A percentile compares a stretch with the other conserved stretches of the same genome.
phyloP scores from a whole-genome alignment of 2,797 vertebrate species.

The Gallinago nigripennis region DNA sequence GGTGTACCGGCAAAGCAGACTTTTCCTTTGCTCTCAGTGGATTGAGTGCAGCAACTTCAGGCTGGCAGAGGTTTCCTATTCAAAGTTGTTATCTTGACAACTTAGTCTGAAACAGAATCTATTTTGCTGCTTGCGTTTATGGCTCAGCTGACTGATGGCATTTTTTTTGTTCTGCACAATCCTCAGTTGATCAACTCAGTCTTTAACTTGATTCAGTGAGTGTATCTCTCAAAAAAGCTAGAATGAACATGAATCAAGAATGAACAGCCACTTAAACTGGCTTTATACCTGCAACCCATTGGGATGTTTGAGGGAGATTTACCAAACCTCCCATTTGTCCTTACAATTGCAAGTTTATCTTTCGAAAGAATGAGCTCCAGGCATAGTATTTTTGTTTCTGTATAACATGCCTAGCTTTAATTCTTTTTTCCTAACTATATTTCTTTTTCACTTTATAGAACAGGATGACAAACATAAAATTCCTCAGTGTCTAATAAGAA shows the following conservation, averaged over 20 bases:
- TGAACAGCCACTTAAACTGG: slow-evolving; percentile 35
- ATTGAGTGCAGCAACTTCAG: background rate
- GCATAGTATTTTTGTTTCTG: slow-evolving; percentile 33
- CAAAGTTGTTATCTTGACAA: slow-evolving; percentile 22
- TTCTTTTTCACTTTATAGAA: background rate
- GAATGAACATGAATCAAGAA: slow-evolving; percentile 46
- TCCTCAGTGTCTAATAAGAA: background rate
- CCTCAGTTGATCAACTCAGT: slow-evolving; percentile 34
- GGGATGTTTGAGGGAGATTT: slow-evolving; percentile 37
- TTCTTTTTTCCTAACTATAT: slow-evolving; percentile 25
- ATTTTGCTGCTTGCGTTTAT: slow-evolving; percentile 38
- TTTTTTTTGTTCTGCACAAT: slow-evolving; percentile 31
- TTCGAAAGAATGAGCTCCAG: slow-evolving; percentile 33
- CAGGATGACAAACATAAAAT: slow-evolving; percentile 15
- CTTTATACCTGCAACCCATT: slow-evolving; percentile 26
- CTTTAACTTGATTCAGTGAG: slow-evolving; percentile 56
- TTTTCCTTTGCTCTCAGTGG: background rate
- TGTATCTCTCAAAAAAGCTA: slow-evolving; percentile 17
- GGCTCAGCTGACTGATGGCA: slow-evolving; percentile 12
- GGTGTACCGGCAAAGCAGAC: background rate
- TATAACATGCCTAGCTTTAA: background rate
- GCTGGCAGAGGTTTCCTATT: background rate
- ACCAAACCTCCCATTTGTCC: slow-evolving; percentile 32
- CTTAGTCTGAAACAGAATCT: slow-evolving; percentile 41
- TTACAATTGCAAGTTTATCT: slow-evolving; percentile 41